Percentiles rank a stretch among this genome's conserved stretches.
These are phyloP conservation scores for Heliocidaris tuberculata DNA, from an alignment of 35 echinoderm and acorn worm species.

Conservation along the genomic window DNA sequence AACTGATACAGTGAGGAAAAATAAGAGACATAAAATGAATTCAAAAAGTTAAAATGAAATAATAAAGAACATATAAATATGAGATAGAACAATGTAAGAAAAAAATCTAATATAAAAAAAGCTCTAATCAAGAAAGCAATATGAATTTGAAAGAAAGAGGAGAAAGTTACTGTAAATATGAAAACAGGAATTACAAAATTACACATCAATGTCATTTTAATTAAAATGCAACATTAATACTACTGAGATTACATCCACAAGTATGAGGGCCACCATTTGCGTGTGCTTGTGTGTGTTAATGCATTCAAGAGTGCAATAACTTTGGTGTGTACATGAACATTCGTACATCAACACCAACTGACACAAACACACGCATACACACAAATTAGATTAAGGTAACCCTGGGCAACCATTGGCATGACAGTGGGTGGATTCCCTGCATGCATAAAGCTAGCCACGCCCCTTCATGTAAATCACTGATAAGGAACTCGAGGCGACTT, in stretches of 20 bases:
- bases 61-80: neutral
- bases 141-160: neutral
- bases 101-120: too few relatives aligned
- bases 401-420: neutral
- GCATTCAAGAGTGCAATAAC: too few relatives aligned
- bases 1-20: neutral
- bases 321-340: too few relatives aligned
- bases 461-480: constrained; percentile 12
- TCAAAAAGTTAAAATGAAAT: neutral
- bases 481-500: constrained; percentile 17
- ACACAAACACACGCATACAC: neutral
- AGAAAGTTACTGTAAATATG: neutral
- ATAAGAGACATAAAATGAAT: neutral
- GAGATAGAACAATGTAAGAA: neutral
- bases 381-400: neutral
- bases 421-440: neutral
- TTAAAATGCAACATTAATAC: neutral
- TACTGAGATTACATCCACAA: neutral
- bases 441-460: neutral
- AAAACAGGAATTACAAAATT: neutral
- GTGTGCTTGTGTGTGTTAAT: neutral
- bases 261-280: neutral
- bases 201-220: neutral
- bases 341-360: neutral
- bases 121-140: too few relatives aligned